Conservation (phyloP, 2,797 vertebrate genomes). For the Chiroxiphia lanceolata region DNA sequence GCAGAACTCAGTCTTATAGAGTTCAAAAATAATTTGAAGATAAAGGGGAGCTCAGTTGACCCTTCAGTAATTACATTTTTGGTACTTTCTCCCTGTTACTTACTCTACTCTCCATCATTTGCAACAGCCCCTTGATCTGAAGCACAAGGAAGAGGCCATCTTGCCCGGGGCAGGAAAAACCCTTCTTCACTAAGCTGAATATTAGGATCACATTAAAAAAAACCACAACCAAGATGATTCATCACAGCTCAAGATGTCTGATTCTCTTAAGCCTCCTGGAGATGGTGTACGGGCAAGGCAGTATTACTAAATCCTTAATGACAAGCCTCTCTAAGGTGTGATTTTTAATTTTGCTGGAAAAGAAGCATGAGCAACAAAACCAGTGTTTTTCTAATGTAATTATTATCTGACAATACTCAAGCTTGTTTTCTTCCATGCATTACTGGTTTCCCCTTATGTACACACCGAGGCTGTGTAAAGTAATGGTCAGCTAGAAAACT, state of each 20-base stretch:
- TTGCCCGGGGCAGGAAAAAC: slow-evolving; percentile 52
- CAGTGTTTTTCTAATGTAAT: not conserved
- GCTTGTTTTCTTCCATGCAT: not conserved
- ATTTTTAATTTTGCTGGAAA: not conserved
- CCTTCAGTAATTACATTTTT: slow-evolving; percentile 40
- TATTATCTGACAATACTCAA: not conserved
- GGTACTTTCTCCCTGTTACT: slow-evolving; percentile 24
- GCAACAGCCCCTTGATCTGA: not conserved
- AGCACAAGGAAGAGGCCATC: not conserved
- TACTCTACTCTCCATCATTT: not conserved
- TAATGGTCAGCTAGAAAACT: not conserved
- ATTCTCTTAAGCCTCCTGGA: slow-evolving; percentile 4
- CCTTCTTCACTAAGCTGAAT: slow-evolving; percentile 21
- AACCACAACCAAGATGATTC: not conserved
- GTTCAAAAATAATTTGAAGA: not conserved
- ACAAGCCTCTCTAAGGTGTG: not conserved
- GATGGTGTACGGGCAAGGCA: not conserved
- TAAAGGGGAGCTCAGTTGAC: not conserved
- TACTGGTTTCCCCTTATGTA: not conserved
- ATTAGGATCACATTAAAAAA: not conserved
- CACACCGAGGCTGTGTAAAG: not conserved
- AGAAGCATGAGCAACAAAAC: not conserved
- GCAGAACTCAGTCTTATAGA: not conserved
- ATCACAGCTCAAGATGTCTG: slow-evolving; percentile 8
- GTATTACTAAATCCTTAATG: not conserved